Evolutionary conservation across 2,888 invertebrate species (phyloP), one percentile per base, ranked within the genome.

Genomic region (Amiota mariae): DNA sequence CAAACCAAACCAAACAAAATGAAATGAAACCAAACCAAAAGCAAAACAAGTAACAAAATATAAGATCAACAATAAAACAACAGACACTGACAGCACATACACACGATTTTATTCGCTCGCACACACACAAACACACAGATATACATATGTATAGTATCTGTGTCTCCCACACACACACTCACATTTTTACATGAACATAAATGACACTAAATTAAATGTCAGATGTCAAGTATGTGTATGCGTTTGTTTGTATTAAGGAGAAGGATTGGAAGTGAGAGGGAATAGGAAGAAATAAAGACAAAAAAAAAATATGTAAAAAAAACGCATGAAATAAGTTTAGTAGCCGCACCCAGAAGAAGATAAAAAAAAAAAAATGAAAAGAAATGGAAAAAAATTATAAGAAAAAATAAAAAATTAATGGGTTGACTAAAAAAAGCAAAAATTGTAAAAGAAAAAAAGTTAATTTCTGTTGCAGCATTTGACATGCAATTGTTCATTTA

Each of bases 191-290:
- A 20, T 12, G 12, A n/a, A 59, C 20, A 20, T 20, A 20, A 75
- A 79, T 85, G 78, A 84, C 84, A 85, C 82, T 83, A 84, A 84
- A 85, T 85, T 85, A 84, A 84, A 84, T 85, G 85, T 85, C 83
- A 82, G 85, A 85, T 84, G 85, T 85, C 86, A 85, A 83, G 80
- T 73, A 71, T 71, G 49, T 72, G 54, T 64, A 71, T 68, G 46
- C 70, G 36, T 49, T n/a, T 68, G 64, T 76, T n/a, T 70, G 24
- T 70, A 24, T 70, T 13, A 61, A 18, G 59, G 24, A 20, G 54
- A 12, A n/a, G 6, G 3, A 36, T 0, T 36, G 36, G 6, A 36
- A 36, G 36, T 6, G 36, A 36, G 36, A 6, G 36, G 0, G 36
- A 36, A 36, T 6, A 8, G 54, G 8, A 51, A 51, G 54, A 12